Evolutionary conservation across 2,888 invertebrate species (phyloP), one percentile per base, ranked within the genome.

Genomic region (Hypselothyrea guttata): DNA sequence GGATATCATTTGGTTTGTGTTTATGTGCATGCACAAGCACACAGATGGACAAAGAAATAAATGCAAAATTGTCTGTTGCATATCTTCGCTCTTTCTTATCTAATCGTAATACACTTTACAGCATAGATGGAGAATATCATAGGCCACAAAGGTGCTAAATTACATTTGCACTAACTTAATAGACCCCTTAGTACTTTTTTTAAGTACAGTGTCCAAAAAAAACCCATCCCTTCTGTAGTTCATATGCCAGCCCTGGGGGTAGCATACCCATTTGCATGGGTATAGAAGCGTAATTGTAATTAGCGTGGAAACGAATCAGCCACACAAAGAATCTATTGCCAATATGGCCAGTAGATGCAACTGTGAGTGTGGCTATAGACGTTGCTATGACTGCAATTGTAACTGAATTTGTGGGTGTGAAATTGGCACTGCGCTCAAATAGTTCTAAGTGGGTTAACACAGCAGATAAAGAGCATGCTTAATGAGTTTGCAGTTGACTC

Each of bases 401-500:
- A 8, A 2, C 4, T 37, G 37, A 35, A 35, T 49, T 13, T 56
- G 37, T 46, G 79, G 53, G 62, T 62, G 65, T 52, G 28, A 67
- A 78, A 67, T 71, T 56, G 59, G 56, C 59, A 62, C 58, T 59
- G 56, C 30, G 49, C 56, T 60, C 55, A 71, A 78, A 79, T 65
- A 54, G 60, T 58, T 58, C 79, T 64, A 83, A 83, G 40, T 76
- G 67, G 81, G 84, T 73, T 79, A 83, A 67, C 65, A 71, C 71
- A 38, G 42, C 37, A 16, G 38, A 48, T 69, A 75, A 64, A 65
- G 51, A 28, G 76, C 67, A 82, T 75, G 28, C 41, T 56, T 51
- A 64, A 63, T 63, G 48, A 40, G 47, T 1, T 38, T 38, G 16
- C 16, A 13, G 35, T 15, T 38, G n/a, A 18, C 28, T 28, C 28